phyloP scores from a whole-genome alignment of 2,888 invertebrate species.

The Oxystoma pomonae region DNA sequence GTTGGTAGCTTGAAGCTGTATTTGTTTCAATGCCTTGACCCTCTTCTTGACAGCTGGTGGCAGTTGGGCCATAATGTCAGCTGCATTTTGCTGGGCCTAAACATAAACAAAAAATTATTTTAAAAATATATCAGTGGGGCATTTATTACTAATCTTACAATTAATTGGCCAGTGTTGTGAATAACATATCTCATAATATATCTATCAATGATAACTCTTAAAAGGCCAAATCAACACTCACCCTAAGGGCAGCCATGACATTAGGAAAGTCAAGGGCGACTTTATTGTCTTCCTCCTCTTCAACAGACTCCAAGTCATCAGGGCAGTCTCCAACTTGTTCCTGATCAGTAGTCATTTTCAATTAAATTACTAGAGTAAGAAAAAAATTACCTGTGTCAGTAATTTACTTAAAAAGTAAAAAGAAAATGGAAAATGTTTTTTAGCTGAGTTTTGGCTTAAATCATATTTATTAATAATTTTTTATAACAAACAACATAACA shows the following conservation, averaged over 20 bases:
- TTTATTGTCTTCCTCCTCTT: slow-evolving; percentile 48
- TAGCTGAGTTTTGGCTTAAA: no score
- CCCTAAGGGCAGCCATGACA: slow-evolving; percentile 50
- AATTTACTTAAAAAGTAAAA: background rate
- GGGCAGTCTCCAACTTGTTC: slow-evolving; percentile 64
- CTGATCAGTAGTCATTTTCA: slow-evolving; percentile 53
- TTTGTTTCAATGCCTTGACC: slow-evolving; percentile 78
- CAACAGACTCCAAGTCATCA: slow-evolving; percentile 63
- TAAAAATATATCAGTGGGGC: no score
- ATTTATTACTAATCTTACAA: no score
- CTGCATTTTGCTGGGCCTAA: slow-evolving; percentile 54
- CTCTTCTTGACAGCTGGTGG: slow-evolving; percentile 75
- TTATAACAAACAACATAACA: no score
- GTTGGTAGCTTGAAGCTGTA: slow-evolving; percentile 80
- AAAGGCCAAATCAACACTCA: background rate
- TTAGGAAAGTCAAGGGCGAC: slow-evolving; percentile 47
- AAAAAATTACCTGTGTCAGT: background rate
- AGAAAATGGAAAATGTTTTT: no score
- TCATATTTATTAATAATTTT: no score
- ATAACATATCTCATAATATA: no score
- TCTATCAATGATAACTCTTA: no score
- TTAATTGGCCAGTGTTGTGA: no score
- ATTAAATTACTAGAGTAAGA: slow-evolving; percentile 6
- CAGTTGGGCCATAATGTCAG: slow-evolving; percentile 58
- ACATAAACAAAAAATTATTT: slow-evolving; percentile 35